phyloP scores from a whole-genome alignment of 2,888 invertebrate genomes.

The Pinctada fucata region DNA sequence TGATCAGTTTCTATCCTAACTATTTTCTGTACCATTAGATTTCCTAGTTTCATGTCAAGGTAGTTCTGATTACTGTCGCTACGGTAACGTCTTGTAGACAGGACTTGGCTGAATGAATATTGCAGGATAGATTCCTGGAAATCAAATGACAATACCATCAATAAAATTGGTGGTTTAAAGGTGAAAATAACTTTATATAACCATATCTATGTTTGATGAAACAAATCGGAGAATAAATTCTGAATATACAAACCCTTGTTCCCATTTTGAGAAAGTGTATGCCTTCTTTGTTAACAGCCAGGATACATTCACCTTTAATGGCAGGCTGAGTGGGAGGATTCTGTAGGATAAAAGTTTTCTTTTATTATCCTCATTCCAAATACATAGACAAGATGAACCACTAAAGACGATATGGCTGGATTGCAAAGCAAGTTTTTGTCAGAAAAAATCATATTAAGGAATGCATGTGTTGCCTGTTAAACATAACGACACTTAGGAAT shows the following conservation, averaged over 20 bases:
- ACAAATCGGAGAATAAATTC: neutral
- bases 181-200: neutral
- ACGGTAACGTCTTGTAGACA: constrained; percentile 86
- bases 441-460: too few relatives aligned
- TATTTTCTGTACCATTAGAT: constrained; percentile 95
- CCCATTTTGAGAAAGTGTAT: constrained; percentile 94
- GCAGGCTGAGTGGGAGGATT: constrained; percentile 68
- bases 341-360: constrained; percentile 36
- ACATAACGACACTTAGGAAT: too few relatives aligned
- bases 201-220: neutral
- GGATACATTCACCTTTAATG: constrained; percentile 90
- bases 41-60: constrained; percentile 98
- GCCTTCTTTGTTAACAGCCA: constrained; percentile 94
- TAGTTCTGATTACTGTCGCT: constrained; percentile 68
- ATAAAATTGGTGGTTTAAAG: neutral
- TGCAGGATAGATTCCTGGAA: constrained; percentile 90
- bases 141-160: neutral
- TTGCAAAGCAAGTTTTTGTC: too few relatives aligned
- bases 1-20: constrained; percentile 95
- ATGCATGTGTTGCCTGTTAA: too few relatives aligned
- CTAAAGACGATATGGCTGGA: too few relatives aligned
- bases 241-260: constrained; percentile 84
- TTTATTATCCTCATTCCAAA: neutral
- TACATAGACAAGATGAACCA: neutral
- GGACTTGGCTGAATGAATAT: constrained; percentile 96